Base-by-base conservation (phyloP, 2,888 invertebrate genomes). In the Creontiades dilutus region DNA sequence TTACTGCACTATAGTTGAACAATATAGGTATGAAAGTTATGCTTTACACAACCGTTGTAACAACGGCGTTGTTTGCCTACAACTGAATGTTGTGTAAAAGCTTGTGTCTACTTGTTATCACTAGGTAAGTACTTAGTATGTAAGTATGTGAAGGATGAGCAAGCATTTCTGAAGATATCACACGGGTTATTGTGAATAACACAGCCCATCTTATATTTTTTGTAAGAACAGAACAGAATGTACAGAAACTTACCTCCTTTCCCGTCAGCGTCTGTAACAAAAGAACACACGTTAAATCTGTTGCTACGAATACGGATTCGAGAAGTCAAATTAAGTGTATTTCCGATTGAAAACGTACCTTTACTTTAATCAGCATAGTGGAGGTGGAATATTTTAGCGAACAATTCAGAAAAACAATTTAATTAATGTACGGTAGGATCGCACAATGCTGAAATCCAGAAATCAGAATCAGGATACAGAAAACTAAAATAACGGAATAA, bases 221-320 rank as follows among this genome's bases (percentile, higher is more conserved):
- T 14, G 16, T 52, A 11, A 52, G 48, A 48, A 48, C 9, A 13
- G 48, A 48, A 11, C 13, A 13, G 52, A 7, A 16, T 3, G 16
- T 7, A 75, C 28, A 11, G 14, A 90, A 91, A 93, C 93, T 93
- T 92, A 93, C 94, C 93, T 98, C 97, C 94, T 98, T 98, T 90
- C 97, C 97, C 90, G 97, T 98, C 91, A 98, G 95, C 87, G 97
- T 98, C 97, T 97, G 93, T 47, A 19, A 55, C 28, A 68, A n/a
- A 28, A 19, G 85, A 87, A 47, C 23, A 2, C 11, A 13, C 1
- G 68, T 68, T 68, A 23, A 13, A 19, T n/a, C 1, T 16, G 2
- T 61, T 3, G 16, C 11, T 27, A 68, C 27, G 9, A 52, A 52
- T 9, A 12, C 9, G 68, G 11, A 52, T 23, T 68, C 0, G 4